phyloP scores from a whole-genome alignment of 2,113 vertebrate species.

The Hippocampus guttulatus region DNA sequence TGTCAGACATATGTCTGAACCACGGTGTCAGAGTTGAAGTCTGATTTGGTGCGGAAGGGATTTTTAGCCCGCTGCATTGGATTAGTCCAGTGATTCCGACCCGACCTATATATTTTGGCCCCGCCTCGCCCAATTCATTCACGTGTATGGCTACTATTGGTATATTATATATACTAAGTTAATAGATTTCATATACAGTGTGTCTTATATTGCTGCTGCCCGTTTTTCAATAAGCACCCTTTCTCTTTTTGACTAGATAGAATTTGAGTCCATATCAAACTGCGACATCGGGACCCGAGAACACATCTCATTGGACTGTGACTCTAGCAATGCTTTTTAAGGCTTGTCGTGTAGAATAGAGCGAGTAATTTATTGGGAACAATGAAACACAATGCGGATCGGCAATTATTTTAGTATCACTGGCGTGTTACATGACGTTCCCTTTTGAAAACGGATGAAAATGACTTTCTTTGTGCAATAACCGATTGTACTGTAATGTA shows the following conservation, averaged over 20 bases:
- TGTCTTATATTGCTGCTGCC: conserved; percentile 46
- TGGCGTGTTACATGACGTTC: neutral
- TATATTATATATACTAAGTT: conserved; percentile 72
- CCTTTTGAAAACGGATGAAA: neutral
- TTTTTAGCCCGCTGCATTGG: conserved; percentile 9
- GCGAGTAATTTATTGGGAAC: conserved; percentile 5
- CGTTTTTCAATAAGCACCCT: conserved; percentile 32
- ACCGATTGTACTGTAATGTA: neutral
- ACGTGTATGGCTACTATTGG: conserved; percentile 51
- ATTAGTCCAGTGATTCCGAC: conserved; percentile 28
- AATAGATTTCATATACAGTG: conserved; percentile 48
- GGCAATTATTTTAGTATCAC: conserved; percentile 3
- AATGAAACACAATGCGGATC: conserved; percentile 1
- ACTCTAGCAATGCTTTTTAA: conserved; percentile 8
- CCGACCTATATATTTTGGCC: conserved; percentile 9
- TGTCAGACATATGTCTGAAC: neutral
- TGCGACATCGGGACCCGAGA: conserved; percentile 23
- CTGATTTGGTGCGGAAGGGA: conserved; percentile 25
- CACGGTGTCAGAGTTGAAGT: conserved; percentile 9
- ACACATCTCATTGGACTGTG: conserved; percentile 6
- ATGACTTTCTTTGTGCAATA: conserved; percentile 5
- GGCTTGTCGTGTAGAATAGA: neutral
- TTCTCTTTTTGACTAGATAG: conserved; percentile 25
- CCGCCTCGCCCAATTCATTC: conserved; percentile 30
- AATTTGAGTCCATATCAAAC: conserved; percentile 16